Base-by-base conservation (phyloP, 2,113 vertebrate genomes). In the Apteryx owenii region DNA sequence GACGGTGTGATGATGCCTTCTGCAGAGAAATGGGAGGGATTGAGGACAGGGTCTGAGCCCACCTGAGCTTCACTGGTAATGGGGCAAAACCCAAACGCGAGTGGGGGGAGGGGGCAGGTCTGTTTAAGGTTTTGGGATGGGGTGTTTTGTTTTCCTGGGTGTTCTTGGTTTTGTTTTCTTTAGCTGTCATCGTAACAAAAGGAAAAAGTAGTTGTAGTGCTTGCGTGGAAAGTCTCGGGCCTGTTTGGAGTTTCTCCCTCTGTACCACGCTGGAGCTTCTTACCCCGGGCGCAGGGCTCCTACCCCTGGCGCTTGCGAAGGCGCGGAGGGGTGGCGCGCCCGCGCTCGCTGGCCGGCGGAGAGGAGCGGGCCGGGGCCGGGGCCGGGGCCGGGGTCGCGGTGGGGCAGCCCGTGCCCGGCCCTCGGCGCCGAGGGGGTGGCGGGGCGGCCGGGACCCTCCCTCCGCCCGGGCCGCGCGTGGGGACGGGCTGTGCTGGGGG, bases 161-260 rank as follows among this genome's bases (percentile, higher is more conserved):
- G 20, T 8, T 62, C 3, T 25, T 51, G 10, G 9, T 42, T 42
- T 46, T 54, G 29, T 14, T 0, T 10, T 23, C 33, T 26, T 36
- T 17, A 53, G 8, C 6, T 48, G 2, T 40, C 38, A 4, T 40
- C 28, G 3, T 4, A 28, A 33, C 33, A 25, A 53, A 53, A 22
- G 23, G 16, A 31, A 48, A 33, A 19, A 56, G 19, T 29, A 22
- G 3, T 61, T 11, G 13, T 2, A 61, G 9, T 1, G 10, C 11
- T 72, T 14, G 12, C 22, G 48, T 8, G 4, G 26, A 61, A 25
- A 54, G 10, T 20, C 22, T 28, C 16, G 44, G 76, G 40, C 69
- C 53, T 40, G 12, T 48, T 73, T 0, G 0, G n/a, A 48, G 17
- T 60, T 72, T 85, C 85, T 1, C 42, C 0, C 53, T 31, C 48